Conservation (phyloP, 2,888 invertebrate genomes). For the Netelia fuscicornis region DNA sequence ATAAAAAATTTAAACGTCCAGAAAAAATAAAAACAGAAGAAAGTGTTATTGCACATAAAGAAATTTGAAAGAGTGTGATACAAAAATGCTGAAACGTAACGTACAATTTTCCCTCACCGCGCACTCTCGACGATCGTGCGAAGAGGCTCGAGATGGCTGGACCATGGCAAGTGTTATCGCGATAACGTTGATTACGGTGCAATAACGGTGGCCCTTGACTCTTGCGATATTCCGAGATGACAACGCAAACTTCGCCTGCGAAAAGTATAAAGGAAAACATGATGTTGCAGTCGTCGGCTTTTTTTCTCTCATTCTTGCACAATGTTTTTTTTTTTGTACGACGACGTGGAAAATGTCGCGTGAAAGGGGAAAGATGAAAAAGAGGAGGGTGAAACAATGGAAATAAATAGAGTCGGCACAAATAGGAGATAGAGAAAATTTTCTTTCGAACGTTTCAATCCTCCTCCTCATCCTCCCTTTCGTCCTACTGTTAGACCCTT, state of each 20-base stretch:
- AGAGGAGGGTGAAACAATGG: constrained; percentile 23
- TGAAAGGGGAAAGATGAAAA: constrained; percentile 42
- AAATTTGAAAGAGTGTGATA: neutral
- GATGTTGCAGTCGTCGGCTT: neutral
- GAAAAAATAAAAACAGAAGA: neutral
- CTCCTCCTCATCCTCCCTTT: neutral
- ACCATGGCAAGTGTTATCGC: constrained; percentile 11
- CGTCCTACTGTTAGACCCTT: neutral
- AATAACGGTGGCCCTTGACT: constrained; percentile 39
- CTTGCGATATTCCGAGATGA: constrained; percentile 45
- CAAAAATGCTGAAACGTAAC: neutral
- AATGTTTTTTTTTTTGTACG: neutral
- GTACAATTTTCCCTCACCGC: neutral
- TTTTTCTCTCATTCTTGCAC: neutral
- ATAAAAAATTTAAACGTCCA: neutral
- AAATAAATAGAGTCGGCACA: constrained; percentile 59
- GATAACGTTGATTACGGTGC: constrained; percentile 51
- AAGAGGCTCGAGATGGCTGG: constrained; percentile 1
- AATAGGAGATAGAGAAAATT: constrained; percentile 56
- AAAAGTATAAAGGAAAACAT: neutral
- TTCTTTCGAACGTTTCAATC: constrained; percentile 39
- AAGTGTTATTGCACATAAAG: neutral
- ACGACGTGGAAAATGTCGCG: constrained; percentile 35
- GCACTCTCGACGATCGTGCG: neutral
- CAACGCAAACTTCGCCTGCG: constrained; percentile 15